Percentiles rank a stretch among this genome's conserved stretches.
These are phyloP conservation scores for Bubo bubo DNA, from an alignment of 2,113 vertebrate species.

Conservation along the genomic window DNA sequence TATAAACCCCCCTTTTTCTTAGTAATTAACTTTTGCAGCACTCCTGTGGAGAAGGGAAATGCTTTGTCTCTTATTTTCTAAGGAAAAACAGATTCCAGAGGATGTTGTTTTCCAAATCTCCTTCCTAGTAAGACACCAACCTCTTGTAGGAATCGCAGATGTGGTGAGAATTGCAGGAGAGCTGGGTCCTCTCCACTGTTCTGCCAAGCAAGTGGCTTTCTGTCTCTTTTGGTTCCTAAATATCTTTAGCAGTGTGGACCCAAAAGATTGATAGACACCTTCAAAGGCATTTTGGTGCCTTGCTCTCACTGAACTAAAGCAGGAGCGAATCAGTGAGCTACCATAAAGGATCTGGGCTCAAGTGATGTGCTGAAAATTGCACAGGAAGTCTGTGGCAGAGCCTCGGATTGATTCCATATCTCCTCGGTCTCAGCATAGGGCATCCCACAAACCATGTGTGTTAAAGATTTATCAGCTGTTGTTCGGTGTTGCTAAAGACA, in stretches of 20 bases:
- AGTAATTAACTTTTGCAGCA: not conserved
- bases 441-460: constrained; percentile 58
- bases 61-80: not conserved
- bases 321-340: constrained; percentile 5
- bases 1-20: not conserved
- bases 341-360: constrained; percentile 12
- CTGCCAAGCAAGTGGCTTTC: not conserved
- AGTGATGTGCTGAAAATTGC: constrained; percentile 43
- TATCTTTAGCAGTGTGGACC: not conserved
- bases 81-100: not conserved
- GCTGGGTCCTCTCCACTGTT: not conserved
- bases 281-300: constrained; percentile 18
- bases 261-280: not conserved
- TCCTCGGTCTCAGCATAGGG: constrained; percentile 4
- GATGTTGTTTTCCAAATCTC: not conserved
- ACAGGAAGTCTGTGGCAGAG: constrained; percentile 61
- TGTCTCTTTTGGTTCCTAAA: not conserved
- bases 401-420: constrained; percentile 60
- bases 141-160: not conserved
- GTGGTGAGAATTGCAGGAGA: not conserved
- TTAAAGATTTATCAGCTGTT: constrained; percentile 70
- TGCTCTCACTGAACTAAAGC: constrained; percentile 22
- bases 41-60: not conserved
- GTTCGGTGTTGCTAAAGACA: constrained; percentile 57
- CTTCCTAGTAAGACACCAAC: not conserved